Percentiles rank a stretch among this genome's conserved stretches.
Evolutionary conservation across 92 coral and sea anemone species (phyloP).

Genomic region (Palythoa grandis): DNA sequence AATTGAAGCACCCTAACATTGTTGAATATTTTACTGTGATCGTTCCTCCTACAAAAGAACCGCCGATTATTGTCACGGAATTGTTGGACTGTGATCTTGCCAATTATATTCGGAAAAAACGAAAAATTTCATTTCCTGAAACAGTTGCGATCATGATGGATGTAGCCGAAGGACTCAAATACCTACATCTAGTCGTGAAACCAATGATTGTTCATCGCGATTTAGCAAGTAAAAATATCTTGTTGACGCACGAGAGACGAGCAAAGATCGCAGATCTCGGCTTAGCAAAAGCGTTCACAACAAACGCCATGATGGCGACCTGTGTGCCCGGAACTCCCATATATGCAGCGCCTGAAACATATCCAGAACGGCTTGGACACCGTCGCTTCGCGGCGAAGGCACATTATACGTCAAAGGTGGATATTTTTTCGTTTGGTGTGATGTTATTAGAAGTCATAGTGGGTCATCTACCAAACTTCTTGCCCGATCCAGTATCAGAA

Average conservation of each 20-base stretch:
- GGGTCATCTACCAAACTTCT: constrained; percentile 68
- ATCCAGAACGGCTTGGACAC: constrained; percentile 49
- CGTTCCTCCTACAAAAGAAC: constrained; percentile 56
- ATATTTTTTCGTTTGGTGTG: constrained; percentile 88
- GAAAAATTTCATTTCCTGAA: constrained; percentile 64
- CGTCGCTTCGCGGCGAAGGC: constrained; percentile 45
- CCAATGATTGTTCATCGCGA: constrained; percentile 82
- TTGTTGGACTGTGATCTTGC: constrained; percentile 71
- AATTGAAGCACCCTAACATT: constrained; percentile 69
- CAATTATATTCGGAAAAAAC: constrained; percentile 50
- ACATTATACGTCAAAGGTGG: constrained; percentile 76
- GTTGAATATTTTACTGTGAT: constrained; percentile 80
- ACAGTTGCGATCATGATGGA: constrained; percentile 73
- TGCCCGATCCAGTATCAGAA: constrained; percentile 66
- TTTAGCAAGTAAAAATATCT: constrained; percentile 76
- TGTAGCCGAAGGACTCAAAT: constrained; percentile 77
- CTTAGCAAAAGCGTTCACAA: constrained; percentile 77
- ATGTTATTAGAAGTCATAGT: constrained; percentile 77
- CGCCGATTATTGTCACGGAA: constrained; percentile 82
- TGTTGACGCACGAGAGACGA: constrained; percentile 54
- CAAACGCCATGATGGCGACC: constrained; percentile 84
- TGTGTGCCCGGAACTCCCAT: constrained; percentile 77
- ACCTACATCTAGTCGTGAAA: constrained; percentile 57
- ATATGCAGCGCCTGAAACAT: constrained; percentile 89
- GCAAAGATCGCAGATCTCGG: constrained; percentile 92